These are phyloP conservation scores for Geotrypetes seraphini DNA, from an alignment of 2,797 vertebrate species.

Conservation along the genomic window DNA sequence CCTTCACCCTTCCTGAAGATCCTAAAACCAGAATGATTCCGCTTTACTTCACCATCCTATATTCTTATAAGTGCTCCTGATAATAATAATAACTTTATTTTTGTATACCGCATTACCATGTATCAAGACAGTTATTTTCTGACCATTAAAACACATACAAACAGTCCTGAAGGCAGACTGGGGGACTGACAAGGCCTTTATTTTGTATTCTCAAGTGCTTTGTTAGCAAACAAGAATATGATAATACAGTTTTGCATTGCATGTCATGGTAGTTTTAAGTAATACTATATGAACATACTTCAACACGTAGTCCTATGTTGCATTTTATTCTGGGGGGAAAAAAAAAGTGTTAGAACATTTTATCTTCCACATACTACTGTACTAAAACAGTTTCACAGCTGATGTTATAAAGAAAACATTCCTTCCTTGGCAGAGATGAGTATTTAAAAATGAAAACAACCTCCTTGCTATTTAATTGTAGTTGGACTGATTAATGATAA, in stretches of 20 bases:
- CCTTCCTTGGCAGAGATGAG: slow-evolving; percentile 36
- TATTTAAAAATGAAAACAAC: slow-evolving; percentile 9
- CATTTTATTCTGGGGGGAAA: too few species aligned
- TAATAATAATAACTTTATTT: too few species aligned
- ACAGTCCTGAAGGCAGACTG: too few species aligned
- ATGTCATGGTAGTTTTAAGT: slow-evolving; percentile 18
- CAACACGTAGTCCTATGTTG: slow-evolving; percentile 13
- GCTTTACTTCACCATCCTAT: too few species aligned
- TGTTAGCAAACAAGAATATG: slow-evolving; percentile 17
- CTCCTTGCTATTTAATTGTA: slow-evolving; percentile 4
- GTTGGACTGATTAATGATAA: slow-evolving; percentile 11
- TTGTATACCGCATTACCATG: too few species aligned
- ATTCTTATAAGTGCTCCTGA: too few species aligned
- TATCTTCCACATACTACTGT: slow-evolving; percentile 31
- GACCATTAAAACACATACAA: too few species aligned
- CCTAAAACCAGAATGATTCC: too few species aligned
- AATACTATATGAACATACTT: slow-evolving; percentile 19
- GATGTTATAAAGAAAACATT: slow-evolving; percentile 21
- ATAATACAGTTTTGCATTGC: slow-evolving; percentile 18
- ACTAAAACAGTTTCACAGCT: slow-evolving; percentile 21
- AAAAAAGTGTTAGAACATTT: slow-evolving; percentile 33
- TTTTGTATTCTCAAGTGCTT: slow-evolving; percentile 28
- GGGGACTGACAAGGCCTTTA: slow-evolving; percentile 23
- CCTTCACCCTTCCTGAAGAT: too few species aligned
- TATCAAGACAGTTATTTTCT: too few species aligned